Base-by-base conservation (phyloP, 2,797 vertebrate genomes). In the Toxotes lorentzi region DNA sequence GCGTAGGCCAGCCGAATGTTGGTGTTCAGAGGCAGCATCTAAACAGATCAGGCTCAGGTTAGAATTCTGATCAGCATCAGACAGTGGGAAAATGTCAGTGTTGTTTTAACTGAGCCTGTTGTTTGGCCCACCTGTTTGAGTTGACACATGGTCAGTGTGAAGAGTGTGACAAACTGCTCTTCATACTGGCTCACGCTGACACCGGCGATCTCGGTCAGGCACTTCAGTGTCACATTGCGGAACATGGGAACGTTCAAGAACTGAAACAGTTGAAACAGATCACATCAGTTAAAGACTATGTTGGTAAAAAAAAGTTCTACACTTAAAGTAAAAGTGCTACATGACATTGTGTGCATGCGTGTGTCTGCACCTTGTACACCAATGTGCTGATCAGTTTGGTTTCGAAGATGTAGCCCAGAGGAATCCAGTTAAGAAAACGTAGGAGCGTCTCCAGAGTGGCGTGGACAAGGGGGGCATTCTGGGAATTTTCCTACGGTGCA, bases 241-340 rank as follows among this genome's bases (percentile, higher is more conserved):
- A 99, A 99, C 98, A 99, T 99, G 70, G 98, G 98, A 78, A 99
- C 98, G 89, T 99, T 98, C 91, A 99, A 90, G 92, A 99, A 99
- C 97, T 99, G 75, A 12, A 43, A 57, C n/a, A 53, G 38, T 6
- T 12, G 7, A 59, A 76, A 64, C 4, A 50, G 21, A 66, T 19
- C 41, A 38, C 41, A 38, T 35, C 14, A 60, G 38, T 64, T 70
- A 30, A 59, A 70, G 30, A 30, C 32, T 5, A 0, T 14, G 65
- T 47, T 19, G 11, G 6, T 34, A 7, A 48, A 61, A 16, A 51
- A 16, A 38, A 70, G 51, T 27, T 30, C 5, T 21, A 51, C 7
- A 60, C 24, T 34, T 45, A 14, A 34, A 13, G 27, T 27, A 8
- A 43, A 38, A 10, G 6, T 65, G 60, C 11, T 38, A 19, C 4